These are phyloP conservation scores for Stegana nigrithorax DNA, from an alignment of 2,888 invertebrate species.

Conservation along the genomic window DNA sequence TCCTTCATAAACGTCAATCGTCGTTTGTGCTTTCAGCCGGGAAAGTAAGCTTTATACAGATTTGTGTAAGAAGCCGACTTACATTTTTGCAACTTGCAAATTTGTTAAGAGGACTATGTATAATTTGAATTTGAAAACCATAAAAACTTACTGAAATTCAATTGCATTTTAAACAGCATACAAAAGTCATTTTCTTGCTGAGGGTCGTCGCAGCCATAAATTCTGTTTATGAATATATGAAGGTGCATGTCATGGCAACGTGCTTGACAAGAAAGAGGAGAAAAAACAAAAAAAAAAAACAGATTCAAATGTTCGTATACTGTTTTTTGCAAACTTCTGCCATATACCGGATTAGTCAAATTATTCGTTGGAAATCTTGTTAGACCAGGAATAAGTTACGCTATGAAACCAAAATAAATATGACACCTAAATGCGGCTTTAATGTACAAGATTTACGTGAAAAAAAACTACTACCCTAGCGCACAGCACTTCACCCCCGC, in stretches of 20 bases:
- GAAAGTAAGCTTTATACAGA: no score
- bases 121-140: not conserved
- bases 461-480: no score
- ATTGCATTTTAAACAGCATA: conserved; percentile 9
- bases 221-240: conserved; percentile 11
- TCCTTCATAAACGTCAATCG: conserved; percentile 21
- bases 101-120: not conserved
- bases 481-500: conserved; percentile 3
- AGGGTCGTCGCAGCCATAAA: conserved; percentile 1
- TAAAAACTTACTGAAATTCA: not conserved
- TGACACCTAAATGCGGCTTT: not conserved
- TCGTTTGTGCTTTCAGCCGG: conserved; percentile 3
- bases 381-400: not conserved
- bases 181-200: not conserved
- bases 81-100: not conserved
- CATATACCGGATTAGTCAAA: no score
- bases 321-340: no score
- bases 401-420: not conserved
- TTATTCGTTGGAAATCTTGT: no score
- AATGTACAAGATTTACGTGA: no score
- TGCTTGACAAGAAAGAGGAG: not conserved
- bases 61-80: no score
- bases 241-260: not conserved
- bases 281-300: not conserved
- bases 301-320: no score